A percentile compares a stretch with the other conserved stretches of the same genome.
phyloP scores from a whole-genome alignment of 1,140 invertebrate genomes.

The Drosophila athabasca region DNA sequence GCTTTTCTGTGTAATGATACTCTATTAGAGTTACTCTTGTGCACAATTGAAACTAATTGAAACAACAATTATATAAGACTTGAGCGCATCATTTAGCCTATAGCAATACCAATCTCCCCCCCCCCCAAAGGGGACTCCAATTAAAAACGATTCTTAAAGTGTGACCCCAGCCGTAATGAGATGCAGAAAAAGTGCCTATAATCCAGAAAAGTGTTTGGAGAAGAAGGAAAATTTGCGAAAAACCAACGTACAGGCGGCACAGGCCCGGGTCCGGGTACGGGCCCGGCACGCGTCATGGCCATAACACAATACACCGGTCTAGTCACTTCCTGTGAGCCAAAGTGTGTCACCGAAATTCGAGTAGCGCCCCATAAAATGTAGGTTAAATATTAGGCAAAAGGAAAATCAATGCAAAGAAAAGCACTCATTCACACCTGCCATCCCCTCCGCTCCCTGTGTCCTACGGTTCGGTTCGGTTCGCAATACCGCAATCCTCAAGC shows the following conservation, averaged over 20 bases:
- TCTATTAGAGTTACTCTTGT: slow-evolving; percentile 6
- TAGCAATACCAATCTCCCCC: slow-evolving; percentile 5
- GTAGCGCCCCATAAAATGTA: slow-evolving; percentile 54
- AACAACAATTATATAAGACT: no score
- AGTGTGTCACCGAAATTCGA: slow-evolving; percentile 60
- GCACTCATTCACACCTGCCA: slow-evolving; percentile 44
- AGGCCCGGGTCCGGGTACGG: slow-evolving; percentile 2
- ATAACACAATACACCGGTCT: slow-evolving; percentile 47
- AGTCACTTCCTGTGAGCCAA: slow-evolving; percentile 59
- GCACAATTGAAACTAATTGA: no score
- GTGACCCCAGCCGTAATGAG: slow-evolving; percentile 44
- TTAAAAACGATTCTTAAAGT: slow-evolving; percentile 28
- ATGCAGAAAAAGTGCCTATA: slow-evolving; percentile 54
- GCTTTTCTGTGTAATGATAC: slow-evolving; percentile 32
- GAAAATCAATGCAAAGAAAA: slow-evolving; percentile 59
- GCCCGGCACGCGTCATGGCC: slow-evolving; percentile 51
- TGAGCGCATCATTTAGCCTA: no score
- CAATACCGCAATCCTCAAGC: no score
- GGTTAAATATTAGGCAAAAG: slow-evolving; percentile 63
- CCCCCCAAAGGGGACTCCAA: background rate
- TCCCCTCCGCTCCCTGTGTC: background rate
- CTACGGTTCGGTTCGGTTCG: background rate
- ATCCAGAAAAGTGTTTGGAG: slow-evolving; percentile 24
- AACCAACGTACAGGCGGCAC: background rate
- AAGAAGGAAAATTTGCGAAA: slow-evolving; percentile 34